Percentiles rank a stretch among this genome's conserved stretches.
These are phyloP conservation scores for Macaca fascicularis DNA, from an alignment of 2,113 vertebrate genomes.

Conservation along the genomic window T2T-MFA8v1.1 NC_088378.1:5190501-5191000, in stretches of 20 bases:
- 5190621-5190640: no score
- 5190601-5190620: accelerated
- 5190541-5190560: background rate
- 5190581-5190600: no score
- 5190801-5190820: background rate
- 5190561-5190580: accelerated
- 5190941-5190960: background rate
- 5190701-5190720: background rate
- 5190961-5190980: background rate
- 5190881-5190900: no score
- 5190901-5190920: background rate
- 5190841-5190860: no score
- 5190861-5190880: background rate
- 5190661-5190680: background rate
- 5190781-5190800: no score
- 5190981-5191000: background rate
- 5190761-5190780: background rate
- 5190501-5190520: accelerated
- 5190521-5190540: background rate
- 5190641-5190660: background rate
- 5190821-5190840: background rate
- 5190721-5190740: background rate
- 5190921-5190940: background rate
- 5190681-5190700: background rate
- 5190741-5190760: background rate